These are phyloP conservation scores for Odontesthes bonariensis DNA, from an alignment of 2,113 vertebrate genomes.

Conservation along the genomic window DNA sequence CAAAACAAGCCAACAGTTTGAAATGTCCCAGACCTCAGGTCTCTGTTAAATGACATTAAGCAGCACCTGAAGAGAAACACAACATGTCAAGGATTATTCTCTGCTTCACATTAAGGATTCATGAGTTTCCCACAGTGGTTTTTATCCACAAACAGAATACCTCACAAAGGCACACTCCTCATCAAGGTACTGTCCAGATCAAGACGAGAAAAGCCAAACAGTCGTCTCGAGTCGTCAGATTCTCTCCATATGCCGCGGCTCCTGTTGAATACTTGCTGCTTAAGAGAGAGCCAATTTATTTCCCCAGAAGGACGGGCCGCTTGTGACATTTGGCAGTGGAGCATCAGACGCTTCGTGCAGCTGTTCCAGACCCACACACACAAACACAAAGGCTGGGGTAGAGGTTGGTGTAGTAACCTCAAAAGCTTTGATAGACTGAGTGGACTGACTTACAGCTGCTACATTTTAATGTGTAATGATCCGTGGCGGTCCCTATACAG, in stretches of 20 bases:
- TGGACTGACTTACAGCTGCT: conserved; percentile 42
- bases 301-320: conserved; percentile 69
- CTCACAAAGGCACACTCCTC: conserved; percentile 66
- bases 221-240: conserved; percentile 64
- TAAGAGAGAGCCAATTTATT: conserved; percentile 79
- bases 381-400: conserved; percentile 12
- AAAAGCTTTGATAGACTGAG: conserved; percentile 48
- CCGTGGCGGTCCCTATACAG: conserved; percentile 31
- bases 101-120: conserved; percentile 57
- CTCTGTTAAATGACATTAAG: conserved; percentile 40
- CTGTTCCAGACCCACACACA: conserved; percentile 61
- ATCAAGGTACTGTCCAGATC: conserved; percentile 68
- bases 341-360: conserved; percentile 69
- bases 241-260: conserved; percentile 67
- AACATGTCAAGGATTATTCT: conserved; percentile 45
- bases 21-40: conserved; percentile 29
- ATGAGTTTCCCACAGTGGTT: conserved; percentile 47
- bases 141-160: conserved; percentile 42
- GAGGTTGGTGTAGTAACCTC: conserved; percentile 9
- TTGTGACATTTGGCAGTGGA: conserved; percentile 78
- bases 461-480: conserved; percentile 42
- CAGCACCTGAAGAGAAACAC: conserved; percentile 48
- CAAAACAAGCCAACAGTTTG: conserved; percentile 17
- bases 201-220: conserved; percentile 72
- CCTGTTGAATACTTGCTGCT: conserved; percentile 60